phyloP scores from a whole-genome alignment of 2,888 invertebrate genomes.

The Dione vanillae region DNA sequence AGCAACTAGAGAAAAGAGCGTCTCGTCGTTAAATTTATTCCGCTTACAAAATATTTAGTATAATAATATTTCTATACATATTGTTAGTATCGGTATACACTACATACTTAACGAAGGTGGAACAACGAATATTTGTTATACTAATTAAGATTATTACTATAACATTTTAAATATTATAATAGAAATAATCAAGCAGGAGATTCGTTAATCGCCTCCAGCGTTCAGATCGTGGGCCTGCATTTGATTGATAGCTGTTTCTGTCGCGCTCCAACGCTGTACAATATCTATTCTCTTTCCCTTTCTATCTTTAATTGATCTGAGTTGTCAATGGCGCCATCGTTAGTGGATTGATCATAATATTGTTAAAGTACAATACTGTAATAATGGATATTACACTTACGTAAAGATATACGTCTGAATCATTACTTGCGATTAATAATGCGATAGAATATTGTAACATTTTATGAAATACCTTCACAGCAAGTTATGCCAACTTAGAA shows the following conservation, averaged over 20 bases:
- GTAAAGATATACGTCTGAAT: constrained; percentile 3
- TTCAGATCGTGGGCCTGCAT: constrained; percentile 72
- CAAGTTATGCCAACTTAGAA: background rate
- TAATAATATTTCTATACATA: too few species aligned
- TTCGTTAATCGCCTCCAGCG: constrained; percentile 75
- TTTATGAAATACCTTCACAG: background rate
- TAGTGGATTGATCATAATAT: constrained; percentile 71
- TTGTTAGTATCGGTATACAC: too few species aligned
- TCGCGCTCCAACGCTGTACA: constrained; percentile 55
- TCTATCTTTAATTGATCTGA: constrained; percentile 77
- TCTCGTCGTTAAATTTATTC: too few species aligned
- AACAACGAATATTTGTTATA: constrained; percentile 67
- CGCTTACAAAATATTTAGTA: too few species aligned
- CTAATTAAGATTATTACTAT: constrained; percentile 71
- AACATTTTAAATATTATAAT: constrained; percentile 80
- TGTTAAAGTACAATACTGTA: constrained; percentile 16
- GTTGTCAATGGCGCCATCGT: constrained; percentile 77
- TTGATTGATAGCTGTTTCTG: constrained; percentile 77
- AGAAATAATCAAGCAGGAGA: constrained; percentile 81
- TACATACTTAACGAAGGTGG: constrained; percentile 52
- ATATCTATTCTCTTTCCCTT: constrained; percentile 51
- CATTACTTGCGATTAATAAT: background rate
- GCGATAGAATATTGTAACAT: too few species aligned
- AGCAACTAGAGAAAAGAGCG: too few species aligned
- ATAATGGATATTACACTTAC: constrained; percentile 7